A percentile compares a stretch with the other conserved stretches of the same genome.
phyloP scores from a whole-genome alignment of 2,113 vertebrate species.

The Athene noctua region DNA sequence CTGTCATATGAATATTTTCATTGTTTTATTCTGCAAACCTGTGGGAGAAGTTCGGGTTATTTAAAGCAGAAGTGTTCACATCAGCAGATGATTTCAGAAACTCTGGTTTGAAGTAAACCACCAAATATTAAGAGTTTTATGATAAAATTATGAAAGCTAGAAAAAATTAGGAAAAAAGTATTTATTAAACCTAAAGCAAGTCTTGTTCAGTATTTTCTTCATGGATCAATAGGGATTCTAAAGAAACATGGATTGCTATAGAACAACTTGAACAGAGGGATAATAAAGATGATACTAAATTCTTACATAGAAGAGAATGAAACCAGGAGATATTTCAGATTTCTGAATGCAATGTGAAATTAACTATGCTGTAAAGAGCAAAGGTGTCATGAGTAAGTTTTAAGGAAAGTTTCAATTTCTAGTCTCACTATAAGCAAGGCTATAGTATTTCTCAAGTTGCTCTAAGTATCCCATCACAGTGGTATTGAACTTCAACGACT shows the following conservation, averaged over 20 bases:
- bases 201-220: background rate
- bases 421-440: background rate
- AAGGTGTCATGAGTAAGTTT: background rate
- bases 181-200: background rate
- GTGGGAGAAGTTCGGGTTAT: background rate
- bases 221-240: background rate
- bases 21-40: background rate
- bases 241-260: background rate
- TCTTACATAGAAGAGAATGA: background rate
- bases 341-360: background rate
- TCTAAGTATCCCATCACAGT: background rate
- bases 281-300: background rate
- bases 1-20: background rate
- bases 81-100: background rate
- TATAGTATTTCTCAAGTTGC: background rate
- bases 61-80: background rate
- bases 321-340: background rate
- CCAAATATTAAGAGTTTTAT: background rate
- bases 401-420: background rate
- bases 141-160: background rate
- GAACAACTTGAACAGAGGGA: background rate
- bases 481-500: background rate
- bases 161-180: background rate
- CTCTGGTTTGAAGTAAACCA: background rate
- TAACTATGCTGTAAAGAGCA: background rate